phyloP scores from a whole-genome alignment of 2,888 invertebrate species.

The Archips xylosteana region DNA sequence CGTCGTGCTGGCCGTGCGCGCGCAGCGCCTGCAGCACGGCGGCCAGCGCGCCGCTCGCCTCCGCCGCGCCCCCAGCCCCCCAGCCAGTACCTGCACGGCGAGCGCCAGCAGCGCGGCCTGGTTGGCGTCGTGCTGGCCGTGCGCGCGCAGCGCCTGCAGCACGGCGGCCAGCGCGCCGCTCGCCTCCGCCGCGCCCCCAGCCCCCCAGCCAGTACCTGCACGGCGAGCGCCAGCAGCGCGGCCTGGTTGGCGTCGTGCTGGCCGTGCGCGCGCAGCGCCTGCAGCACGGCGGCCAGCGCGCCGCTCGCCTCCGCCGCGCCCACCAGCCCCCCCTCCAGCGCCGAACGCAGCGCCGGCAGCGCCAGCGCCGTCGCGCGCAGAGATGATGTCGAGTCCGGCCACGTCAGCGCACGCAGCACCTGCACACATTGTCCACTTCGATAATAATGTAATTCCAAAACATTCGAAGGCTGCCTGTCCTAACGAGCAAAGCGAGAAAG shows the following conservation, averaged over 20 bases:
- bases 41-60: too few relatives aligned
- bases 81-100: too few relatives aligned
- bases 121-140: too few relatives aligned
- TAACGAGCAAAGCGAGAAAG: too few relatives aligned
- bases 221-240: constrained; percentile 91
- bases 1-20: too few relatives aligned
- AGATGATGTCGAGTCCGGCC: constrained; percentile 94
- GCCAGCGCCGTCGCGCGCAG: constrained; percentile 92
- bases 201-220: constrained; percentile 84
- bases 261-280: constrained; percentile 94
- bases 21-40: too few relatives aligned
- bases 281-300: constrained; percentile 91
- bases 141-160: too few relatives aligned
- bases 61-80: too few relatives aligned
- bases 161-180: background rate
- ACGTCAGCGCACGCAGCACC: constrained; percentile 84
- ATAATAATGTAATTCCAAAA: too few relatives aligned
- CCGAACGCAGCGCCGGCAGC: constrained; percentile 89
- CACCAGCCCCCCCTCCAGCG: constrained; percentile 83
- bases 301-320: constrained; percentile 74
- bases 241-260: constrained; percentile 96
- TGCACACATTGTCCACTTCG: constrained; percentile 42
- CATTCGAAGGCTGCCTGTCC: too few relatives aligned
- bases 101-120: too few relatives aligned
- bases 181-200: constrained; percentile 5